Evolutionary conservation across 2,113 vertebrate genomes (phyloP), one percentile per base, ranked within the genome.

Genomic region (Hoplias malabaricus): DNA sequence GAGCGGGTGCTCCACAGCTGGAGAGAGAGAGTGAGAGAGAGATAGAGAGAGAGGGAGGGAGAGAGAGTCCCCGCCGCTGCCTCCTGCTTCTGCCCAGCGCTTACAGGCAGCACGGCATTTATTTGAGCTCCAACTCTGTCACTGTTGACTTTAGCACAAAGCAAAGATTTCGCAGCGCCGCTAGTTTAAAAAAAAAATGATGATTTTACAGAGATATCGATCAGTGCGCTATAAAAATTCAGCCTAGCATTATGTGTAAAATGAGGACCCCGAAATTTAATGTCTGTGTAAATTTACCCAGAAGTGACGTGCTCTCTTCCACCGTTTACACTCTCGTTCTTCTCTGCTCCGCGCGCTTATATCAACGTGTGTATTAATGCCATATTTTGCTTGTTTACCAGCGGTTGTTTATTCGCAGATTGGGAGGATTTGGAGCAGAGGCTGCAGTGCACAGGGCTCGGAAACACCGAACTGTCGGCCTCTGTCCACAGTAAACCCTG

Each of bases 131-230:
- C 93, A 93, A 95, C 95, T 87, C 87, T 92, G 94, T 91, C 91
- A 93, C 93, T 98, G 96, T 99, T 99, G 96, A 98, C 97, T 98
- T 97, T 98, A 98, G 96, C 95, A 95, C 96, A 99, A 98, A 98
- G 97, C 97, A 99, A 99, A 98, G 97, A 98, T 98, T 98, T 98
- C 95, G 93, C 95, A 95, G 94, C 93, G 94, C 94, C 92, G 94
- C 94, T 94, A 95, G 96, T 97, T 96, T 92, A 92, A 92, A 89
- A 46, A 89, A 46, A 89, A 85, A 91, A 97, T 93, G 95, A 97
- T 98, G 96, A 98, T 98, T 99, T 98, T 97, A 97, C 95, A 93
- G 92, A 95, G 97, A 99, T 99, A 99, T 99, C 95, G 96, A 99
- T 98, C 96, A 95, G 94, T 90, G 92, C 91, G 89, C 91, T 94